Percentiles rank a stretch among this genome's conserved stretches.
Conservation (phyloP, 2,797 vertebrate genomes). For the Threskiornis aethiopicus region DNA sequence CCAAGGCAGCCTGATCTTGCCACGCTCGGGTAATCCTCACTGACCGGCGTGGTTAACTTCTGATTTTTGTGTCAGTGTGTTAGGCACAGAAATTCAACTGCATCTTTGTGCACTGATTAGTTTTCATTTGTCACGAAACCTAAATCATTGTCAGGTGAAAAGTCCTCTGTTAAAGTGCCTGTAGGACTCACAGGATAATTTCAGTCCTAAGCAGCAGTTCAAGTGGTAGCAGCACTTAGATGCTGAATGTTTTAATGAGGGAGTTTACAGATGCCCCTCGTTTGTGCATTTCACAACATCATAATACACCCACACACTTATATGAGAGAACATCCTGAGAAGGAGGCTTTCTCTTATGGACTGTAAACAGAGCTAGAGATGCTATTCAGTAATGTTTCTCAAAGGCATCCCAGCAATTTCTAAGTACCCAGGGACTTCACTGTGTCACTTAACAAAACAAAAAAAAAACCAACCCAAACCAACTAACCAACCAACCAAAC, state of each 20-base stretch:
- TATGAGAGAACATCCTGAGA: background rate
- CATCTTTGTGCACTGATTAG: background rate
- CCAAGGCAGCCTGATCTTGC: background rate
- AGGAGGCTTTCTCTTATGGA: background rate
- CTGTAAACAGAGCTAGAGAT: background rate
- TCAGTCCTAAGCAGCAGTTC: background rate
- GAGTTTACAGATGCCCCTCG: background rate
- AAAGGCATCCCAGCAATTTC: background rate
- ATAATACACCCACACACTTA: background rate
- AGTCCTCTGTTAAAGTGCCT: background rate
- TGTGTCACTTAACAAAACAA: background rate
- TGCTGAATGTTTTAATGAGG: background rate
- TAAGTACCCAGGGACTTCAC: background rate
- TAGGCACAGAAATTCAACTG: background rate
- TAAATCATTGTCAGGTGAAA: background rate
- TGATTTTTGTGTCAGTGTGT: background rate
- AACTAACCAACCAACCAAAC: background rate
- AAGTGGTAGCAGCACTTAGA: background rate
- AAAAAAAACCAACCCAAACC: background rate
- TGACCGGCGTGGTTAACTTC: background rate
- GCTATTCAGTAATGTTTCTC: background rate
- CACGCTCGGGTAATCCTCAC: accelerated
- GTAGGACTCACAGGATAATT: background rate
- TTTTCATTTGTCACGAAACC: background rate
- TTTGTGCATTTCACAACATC: background rate